Evolutionary conservation across 2,113 vertebrate genomes (phyloP).

Genomic region (Tiliqua scincoides): DNA sequence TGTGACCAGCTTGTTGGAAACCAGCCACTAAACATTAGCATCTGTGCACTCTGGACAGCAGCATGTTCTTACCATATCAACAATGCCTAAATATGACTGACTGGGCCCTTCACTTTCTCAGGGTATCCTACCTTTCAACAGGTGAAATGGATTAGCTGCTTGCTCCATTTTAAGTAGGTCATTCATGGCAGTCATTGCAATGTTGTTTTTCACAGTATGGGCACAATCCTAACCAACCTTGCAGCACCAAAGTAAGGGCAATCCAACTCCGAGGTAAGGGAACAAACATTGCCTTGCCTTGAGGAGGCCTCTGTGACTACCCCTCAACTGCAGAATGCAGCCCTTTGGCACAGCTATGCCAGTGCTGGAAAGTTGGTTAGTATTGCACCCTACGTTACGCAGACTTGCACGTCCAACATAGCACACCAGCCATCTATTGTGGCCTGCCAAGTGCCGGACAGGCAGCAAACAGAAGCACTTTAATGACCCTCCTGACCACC

Average conservation of each 20-base stretch:
- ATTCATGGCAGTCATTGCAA: neutral
- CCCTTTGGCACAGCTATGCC: no score
- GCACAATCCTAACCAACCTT: no score
- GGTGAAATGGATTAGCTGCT: constrained; percentile 53
- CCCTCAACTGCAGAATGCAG: no score
- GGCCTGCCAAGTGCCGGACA: neutral
- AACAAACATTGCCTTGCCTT: no score
- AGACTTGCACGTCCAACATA: neutral
- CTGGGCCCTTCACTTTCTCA: neutral
- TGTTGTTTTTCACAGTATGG: no score
- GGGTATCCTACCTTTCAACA: neutral
- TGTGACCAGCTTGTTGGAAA: constrained; percentile 5
- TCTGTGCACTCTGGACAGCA: neutral
- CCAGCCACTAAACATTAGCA: constrained; percentile 63
- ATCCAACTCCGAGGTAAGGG: no score
- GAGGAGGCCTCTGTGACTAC: no score
- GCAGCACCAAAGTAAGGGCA: no score
- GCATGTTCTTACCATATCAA: neutral
- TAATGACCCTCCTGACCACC: neutral
- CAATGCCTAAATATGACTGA: constrained; percentile 12
- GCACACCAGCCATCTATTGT: neutral
- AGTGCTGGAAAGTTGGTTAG: no score
- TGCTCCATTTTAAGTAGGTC: constrained; percentile 40
- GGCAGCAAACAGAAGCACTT: neutral
- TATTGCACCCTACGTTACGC: neutral